A percentile compares a stretch with the other conserved stretches of the same genome.
Conservation (phyloP, 92 coral and sea anemone species). For the Porites rus region DNA sequence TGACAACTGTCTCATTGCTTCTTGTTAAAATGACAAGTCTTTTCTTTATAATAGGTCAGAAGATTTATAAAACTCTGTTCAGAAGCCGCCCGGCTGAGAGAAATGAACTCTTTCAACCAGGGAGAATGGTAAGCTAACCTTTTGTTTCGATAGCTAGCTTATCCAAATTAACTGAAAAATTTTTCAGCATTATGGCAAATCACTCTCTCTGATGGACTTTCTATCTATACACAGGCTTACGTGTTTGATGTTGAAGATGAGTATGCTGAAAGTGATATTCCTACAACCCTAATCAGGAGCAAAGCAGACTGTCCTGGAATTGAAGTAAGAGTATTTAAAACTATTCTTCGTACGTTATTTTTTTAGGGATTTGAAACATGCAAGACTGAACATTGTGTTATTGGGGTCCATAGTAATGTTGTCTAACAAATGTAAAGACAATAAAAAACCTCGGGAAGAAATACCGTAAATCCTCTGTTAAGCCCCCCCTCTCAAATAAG, state of each 20-base stretch:
- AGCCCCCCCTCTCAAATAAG: no score
- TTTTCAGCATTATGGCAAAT: not conserved
- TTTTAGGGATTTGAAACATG: not conserved
- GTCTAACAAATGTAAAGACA: no score
- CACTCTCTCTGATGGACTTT: no score
- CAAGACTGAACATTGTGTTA: no score
- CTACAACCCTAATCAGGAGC: slow-evolving; percentile 94
- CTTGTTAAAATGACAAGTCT: not conserved
- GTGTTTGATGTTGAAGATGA: slow-evolving; percentile 99
- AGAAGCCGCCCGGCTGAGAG: slow-evolving; percentile 88
- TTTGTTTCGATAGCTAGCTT: not conserved
- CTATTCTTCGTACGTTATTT: not conserved
- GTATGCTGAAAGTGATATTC: slow-evolving; percentile 97
- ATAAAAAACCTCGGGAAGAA: no score
- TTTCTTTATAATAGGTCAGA: slow-evolving; percentile 75
- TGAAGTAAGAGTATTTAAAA: slow-evolving; percentile 66
- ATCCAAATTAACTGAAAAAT: no score
- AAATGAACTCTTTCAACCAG: slow-evolving; percentile 96
- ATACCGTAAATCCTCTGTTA: no score
- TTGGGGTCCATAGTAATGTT: no score
- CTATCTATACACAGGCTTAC: slow-evolving; percentile 72
- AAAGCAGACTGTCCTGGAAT: slow-evolving; percentile 99
- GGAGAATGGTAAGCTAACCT: slow-evolving; percentile 85
- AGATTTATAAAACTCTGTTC: slow-evolving; percentile 87
- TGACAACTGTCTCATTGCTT: not conserved